Evolutionary conservation across 2,113 vertebrate species (phyloP).

Genomic region (Sebastes schlegelii): DNA sequence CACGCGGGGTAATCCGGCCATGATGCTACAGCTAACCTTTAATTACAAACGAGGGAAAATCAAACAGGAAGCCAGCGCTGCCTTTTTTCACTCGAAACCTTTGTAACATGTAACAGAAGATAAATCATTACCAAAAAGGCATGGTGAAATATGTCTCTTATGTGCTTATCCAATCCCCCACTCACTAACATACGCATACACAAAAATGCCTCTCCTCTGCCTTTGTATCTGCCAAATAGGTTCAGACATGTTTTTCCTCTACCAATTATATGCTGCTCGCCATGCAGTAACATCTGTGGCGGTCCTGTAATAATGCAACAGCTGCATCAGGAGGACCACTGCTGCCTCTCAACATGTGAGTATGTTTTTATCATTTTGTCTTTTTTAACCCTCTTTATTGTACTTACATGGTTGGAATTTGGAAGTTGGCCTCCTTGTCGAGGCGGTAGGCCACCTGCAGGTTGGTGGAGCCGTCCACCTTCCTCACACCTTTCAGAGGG

Average conservation of each 20-base stretch:
- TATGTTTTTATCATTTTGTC: slow-evolving; percentile 39
- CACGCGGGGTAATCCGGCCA: neutral
- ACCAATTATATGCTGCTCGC: slow-evolving; percentile 68
- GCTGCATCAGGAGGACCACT: slow-evolving; percentile 57
- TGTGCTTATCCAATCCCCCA: slow-evolving; percentile 1
- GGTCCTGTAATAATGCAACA: slow-evolving; percentile 84
- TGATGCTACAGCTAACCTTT: slow-evolving; percentile 17
- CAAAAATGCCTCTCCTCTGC: slow-evolving; percentile 23
- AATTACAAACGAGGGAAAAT: slow-evolving; percentile 44
- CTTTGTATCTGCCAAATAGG: slow-evolving; percentile 52
- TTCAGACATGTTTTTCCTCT: slow-evolving; percentile 73
- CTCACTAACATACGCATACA: neutral
- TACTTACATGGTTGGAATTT: slow-evolving; percentile 87
- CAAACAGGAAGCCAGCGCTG: slow-evolving; percentile 36
- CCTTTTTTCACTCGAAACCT: slow-evolving; percentile 17
- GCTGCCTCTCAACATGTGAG: neutral
- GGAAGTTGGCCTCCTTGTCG: slow-evolving; percentile 87
- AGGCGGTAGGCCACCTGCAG: slow-evolving; percentile 88
- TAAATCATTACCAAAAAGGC: slow-evolving; percentile 29
- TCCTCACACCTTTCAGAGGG: slow-evolving; percentile 84
- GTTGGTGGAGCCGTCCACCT: slow-evolving; percentile 86
- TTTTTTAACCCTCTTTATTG: slow-evolving; percentile 44
- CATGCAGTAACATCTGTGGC: slow-evolving; percentile 71
- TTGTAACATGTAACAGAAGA: neutral
- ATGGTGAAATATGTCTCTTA: slow-evolving; percentile 27